Base-by-base conservation (phyloP, 2,113 vertebrate species). In the Rhineura floridana region DNA sequence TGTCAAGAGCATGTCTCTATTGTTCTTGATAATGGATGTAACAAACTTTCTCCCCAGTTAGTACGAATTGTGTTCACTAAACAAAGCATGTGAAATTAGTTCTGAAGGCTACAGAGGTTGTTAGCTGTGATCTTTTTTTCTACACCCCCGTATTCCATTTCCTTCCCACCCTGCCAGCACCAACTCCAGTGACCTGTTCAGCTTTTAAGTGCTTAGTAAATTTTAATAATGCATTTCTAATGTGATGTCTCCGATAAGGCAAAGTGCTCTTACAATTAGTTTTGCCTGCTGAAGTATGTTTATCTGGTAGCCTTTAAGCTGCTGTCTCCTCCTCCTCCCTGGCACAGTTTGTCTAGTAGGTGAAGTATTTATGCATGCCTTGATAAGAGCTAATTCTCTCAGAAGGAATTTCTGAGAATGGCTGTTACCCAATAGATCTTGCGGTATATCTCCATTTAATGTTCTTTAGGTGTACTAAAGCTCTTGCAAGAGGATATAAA, bases 171-270 rank as follows among this genome's bases (percentile, higher is more conserved):
- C 42, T 12, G 8, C 62, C 79, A 28, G 52, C 42, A 75, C 78
- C 42, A 63, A 36, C 33, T 48, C 23, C 21, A 7, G 67, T 86
- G 70, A 89, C 81, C 79, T 75, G 88, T 84, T 88, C 70, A 84
- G 93, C 86, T 84, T 33, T 82, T 72, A 92, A 83, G 6, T 25
- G 19, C 87, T 83, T 83, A 76, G 80, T 65, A 67, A 46, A 83
- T 50, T 88, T 92, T 88, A 10, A 87, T 79, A 90, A 90, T 80
- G 55, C 73, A 63, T 86, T 62, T 78, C 78, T 90, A 70, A 48
- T 91, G 89, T 86, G 83, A 87, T 94, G 89, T 92, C 59, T 83
- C 5, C 25, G 17, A 91, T 94, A 87, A 94, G 87, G 83, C 91
- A 87, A 88, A 76, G 86, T 0, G 67, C 91, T 87, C 89, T 93